Percentiles rank a stretch among this genome's conserved stretches.
Evolutionary conservation across 2,888 invertebrate species (phyloP).

Genomic region (Lochmaea crataegi): DNA sequence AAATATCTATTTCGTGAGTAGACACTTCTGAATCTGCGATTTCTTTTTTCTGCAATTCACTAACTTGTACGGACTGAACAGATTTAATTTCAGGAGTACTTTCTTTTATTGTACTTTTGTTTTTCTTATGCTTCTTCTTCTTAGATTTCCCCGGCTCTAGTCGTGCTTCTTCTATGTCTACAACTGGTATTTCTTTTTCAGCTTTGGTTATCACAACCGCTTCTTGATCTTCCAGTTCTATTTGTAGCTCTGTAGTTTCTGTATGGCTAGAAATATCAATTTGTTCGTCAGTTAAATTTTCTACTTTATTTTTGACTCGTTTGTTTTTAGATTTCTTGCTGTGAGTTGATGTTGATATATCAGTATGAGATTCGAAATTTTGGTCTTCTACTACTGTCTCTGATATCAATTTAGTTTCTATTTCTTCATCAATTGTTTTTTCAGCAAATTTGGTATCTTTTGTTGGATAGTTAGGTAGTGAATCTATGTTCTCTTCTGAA

Average conservation of each 20-base stretch:
- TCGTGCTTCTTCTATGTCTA: background rate
- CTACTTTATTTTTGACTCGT: background rate
- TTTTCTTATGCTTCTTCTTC: slow-evolving; percentile 14
- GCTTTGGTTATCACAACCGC: background rate
- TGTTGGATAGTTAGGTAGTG: background rate
- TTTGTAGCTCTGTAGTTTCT: slow-evolving; percentile 4
- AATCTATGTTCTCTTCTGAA: background rate
- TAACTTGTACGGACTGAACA: background rate
- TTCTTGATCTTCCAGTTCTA: background rate
- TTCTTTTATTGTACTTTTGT: slow-evolving; percentile 1
- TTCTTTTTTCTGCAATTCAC: background rate
- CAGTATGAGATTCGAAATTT: too few relatives aligned
- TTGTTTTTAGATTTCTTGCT: background rate
- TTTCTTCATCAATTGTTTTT: background rate
- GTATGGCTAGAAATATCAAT: background rate
- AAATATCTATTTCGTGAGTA: background rate
- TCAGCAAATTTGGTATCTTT: background rate
- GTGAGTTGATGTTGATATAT: too few relatives aligned
- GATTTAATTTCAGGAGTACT: background rate
- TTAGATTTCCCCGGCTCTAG: background rate
- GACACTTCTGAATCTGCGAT: background rate
- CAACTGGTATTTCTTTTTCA: background rate
- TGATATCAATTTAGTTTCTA: background rate
- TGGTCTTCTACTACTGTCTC: background rate
- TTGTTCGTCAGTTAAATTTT: background rate